phyloP scores from a whole-genome alignment of 2,113 vertebrate species.

The Psettodes erumei region DNA sequence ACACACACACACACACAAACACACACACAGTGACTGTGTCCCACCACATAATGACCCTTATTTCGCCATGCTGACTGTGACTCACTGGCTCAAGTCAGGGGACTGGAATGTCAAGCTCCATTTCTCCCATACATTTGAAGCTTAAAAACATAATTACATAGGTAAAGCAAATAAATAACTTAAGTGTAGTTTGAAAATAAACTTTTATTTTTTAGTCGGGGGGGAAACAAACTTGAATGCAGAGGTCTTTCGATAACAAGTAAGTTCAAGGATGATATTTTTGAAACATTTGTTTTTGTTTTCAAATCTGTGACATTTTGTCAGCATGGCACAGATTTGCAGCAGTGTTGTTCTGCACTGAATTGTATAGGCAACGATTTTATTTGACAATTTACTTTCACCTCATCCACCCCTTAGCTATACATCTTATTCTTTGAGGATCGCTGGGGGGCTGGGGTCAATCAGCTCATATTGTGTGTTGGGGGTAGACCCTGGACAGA shows the following conservation, averaged over 20 bases:
- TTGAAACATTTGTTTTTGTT: background rate
- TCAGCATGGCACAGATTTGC: background rate
- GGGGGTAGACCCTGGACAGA: too few relatives aligned
- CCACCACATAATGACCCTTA: conserved; percentile 63
- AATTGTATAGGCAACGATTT: background rate
- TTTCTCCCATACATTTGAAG: conserved; percentile 20
- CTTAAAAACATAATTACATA: conserved; percentile 1
- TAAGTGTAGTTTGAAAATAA: too few relatives aligned
- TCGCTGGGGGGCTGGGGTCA: too few relatives aligned
- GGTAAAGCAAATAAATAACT: background rate
- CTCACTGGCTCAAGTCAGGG: conserved; percentile 50
- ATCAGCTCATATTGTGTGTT: too few relatives aligned
- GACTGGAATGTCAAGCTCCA: conserved; percentile 49
- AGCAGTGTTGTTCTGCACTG: background rate
- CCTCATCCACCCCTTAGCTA: too few relatives aligned
- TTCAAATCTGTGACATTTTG: background rate
- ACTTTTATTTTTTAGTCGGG: background rate
- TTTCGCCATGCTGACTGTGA: conserved; percentile 59
- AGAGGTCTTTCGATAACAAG: background rate
- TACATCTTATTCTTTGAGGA: too few relatives aligned
- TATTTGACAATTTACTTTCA: background rate
- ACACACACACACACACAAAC: background rate
- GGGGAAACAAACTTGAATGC: background rate
- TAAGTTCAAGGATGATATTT: background rate
- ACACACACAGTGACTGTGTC: conserved; percentile 20